phyloP scores from a whole-genome alignment of 2,888 invertebrate genomes.

The Periphyllus acericola region DNA sequence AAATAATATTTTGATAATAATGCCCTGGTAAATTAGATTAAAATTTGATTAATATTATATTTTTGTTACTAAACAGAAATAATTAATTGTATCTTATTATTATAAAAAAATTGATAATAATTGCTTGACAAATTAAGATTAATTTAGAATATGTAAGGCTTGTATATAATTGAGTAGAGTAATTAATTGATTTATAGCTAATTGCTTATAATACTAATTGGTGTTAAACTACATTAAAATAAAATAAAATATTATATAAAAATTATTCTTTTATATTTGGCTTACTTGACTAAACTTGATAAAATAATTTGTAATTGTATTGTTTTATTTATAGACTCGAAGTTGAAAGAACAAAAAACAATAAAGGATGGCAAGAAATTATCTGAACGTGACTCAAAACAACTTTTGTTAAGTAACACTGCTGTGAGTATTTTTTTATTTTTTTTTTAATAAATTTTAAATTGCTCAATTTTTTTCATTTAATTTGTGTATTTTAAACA shows the following conservation, averaged over 20 bases:
- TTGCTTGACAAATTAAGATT: too few relatives aligned
- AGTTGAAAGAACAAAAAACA: conserved; percentile 51
- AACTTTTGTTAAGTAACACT: neutral
- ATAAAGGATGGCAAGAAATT: conserved; percentile 41
- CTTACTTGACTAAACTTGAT: too few relatives aligned
- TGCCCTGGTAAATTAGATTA: neutral
- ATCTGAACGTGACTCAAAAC: conserved; percentile 36
- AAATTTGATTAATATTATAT: neutral
- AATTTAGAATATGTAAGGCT: too few relatives aligned
- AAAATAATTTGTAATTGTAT: neutral
- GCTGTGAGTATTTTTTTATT: conserved; percentile 34
- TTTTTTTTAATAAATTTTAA: neutral
- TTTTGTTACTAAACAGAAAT: neutral
- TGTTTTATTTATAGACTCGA: conserved; percentile 39
- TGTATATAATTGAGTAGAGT: too few relatives aligned
- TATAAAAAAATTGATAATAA: too few relatives aligned
- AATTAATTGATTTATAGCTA: neutral
- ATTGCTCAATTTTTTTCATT: neutral
- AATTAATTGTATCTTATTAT: too few relatives aligned
- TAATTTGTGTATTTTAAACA: neutral
- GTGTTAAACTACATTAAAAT: neutral
- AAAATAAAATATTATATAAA: too few relatives aligned
- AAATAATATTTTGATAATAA: neutral
- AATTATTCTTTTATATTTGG: too few relatives aligned
- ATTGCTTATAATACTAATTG: neutral